Percentiles rank a stretch among this genome's conserved stretches.
These are phyloP conservation scores for Hesperophylax magnus DNA, from an alignment of 1,140 invertebrate genomes.

Conservation along the genomic window DNA sequence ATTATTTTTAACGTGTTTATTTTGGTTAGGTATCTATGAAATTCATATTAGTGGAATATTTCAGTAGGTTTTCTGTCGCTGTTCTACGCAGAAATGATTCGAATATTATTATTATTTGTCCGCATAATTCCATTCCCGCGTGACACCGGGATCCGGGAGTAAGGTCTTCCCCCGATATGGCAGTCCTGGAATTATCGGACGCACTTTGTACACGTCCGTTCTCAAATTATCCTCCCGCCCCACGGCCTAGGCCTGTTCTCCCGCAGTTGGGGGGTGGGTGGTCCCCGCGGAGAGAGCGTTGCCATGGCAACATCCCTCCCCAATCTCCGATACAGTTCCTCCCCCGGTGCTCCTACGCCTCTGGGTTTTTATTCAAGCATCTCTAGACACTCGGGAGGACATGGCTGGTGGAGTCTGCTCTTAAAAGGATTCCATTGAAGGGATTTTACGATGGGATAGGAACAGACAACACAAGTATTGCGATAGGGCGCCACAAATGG, in stretches of 20 bases:
- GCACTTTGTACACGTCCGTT: conserved; percentile 38
- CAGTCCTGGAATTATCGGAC: conserved; percentile 33
- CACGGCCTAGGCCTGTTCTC: background rate
- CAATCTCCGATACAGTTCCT: conserved; percentile 42
- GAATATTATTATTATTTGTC: background rate
- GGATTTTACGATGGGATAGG: background rate
- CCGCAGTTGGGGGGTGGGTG: background rate
- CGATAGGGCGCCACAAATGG: background rate
- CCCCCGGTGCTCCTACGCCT: background rate
- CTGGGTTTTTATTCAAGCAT: conserved; percentile 13
- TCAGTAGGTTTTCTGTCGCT: too few relatives aligned
- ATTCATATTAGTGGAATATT: too few relatives aligned
- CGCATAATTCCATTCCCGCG: background rate
- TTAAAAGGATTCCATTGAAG: conserved; percentile 14
- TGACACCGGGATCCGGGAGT: background rate
- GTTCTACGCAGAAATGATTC: background rate
- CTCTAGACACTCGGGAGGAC: background rate
- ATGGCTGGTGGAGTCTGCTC: background rate
- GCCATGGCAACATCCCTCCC: conserved; percentile 49
- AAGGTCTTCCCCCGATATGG: background rate
- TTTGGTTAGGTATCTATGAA: too few relatives aligned
- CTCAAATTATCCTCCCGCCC: conserved; percentile 9
- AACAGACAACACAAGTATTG: background rate
- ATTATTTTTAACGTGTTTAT: too few relatives aligned
- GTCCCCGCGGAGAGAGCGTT: conserved; percentile 15